phyloP scores from a whole-genome alignment of 2,113 vertebrate genomes.

The Oenanthe melanoleuca region DNA sequence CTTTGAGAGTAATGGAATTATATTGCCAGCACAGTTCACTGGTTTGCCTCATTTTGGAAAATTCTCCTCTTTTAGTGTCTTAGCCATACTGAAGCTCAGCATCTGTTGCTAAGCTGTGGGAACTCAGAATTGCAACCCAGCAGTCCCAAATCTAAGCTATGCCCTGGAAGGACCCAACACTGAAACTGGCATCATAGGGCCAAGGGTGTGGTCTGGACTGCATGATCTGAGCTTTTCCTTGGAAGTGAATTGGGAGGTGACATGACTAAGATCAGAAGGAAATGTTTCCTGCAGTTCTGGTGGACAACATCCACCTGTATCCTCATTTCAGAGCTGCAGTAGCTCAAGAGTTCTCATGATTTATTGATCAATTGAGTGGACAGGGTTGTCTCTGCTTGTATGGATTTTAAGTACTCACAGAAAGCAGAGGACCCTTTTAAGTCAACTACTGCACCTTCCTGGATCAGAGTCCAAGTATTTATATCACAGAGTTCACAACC shows the following conservation, averaged over 20 bases:
- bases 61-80: constrained; percentile 61
- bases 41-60: constrained; percentile 62
- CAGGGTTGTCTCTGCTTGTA: not conserved
- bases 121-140: not conserved
- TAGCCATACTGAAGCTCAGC: not conserved
- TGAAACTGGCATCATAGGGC: not conserved
- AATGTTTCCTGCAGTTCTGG: not conserved
- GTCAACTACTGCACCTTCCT: not conserved
- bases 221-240: not conserved
- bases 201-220: not conserved
- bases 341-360: not conserved
- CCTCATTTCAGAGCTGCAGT: not conserved
- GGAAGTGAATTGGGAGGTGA: not conserved
- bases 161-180: not conserved
- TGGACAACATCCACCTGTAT: not conserved
- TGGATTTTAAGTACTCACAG: not conserved
- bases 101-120: not conserved
- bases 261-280: not conserved
- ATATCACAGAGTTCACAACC: not conserved
- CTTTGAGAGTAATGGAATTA: constrained; percentile 72
- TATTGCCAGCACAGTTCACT: constrained; percentile 64
- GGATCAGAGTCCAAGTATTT: not conserved
- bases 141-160: not conserved
- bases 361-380: not conserved
- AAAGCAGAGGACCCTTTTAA: not conserved